Evolutionary conservation across 2,888 invertebrate species (phyloP).

Genomic region (Xylota sylvarum): DNA sequence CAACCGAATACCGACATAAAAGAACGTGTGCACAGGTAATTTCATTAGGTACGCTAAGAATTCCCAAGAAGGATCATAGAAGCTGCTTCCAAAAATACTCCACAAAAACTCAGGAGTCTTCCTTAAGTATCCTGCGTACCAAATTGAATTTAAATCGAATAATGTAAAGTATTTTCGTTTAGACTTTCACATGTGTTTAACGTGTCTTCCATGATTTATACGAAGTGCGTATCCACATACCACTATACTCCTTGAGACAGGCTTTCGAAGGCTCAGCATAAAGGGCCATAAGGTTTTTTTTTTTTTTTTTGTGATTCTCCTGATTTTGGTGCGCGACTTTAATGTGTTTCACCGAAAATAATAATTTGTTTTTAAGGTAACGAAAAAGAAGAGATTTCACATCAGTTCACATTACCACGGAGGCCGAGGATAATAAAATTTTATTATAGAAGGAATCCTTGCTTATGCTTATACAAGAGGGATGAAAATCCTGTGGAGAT

Average conservation of each 20-base stretch:
- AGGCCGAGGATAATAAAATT: constrained; percentile 41
- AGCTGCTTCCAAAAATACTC: constrained; percentile 1
- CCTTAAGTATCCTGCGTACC: constrained; percentile 22
- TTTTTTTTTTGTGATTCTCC: neutral
- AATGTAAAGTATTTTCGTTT: constrained; percentile 40
- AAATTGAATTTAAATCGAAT: constrained; percentile 65
- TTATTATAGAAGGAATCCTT: constrained; percentile 23
- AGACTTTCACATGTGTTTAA: constrained; percentile 20
- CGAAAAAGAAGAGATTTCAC: constrained; percentile 36
- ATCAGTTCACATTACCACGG: constrained; percentile 43
- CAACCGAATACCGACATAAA: neutral
- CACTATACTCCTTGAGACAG: neutral
- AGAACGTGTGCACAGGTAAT: constrained; percentile 23
- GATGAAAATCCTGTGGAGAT: neutral
- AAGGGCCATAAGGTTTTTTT: neutral
- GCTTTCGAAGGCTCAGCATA: neutral
- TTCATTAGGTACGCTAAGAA: constrained; percentile 32
- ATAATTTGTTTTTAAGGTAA: constrained; percentile 46
- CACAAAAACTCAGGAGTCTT: neutral
- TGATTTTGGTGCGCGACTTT: constrained; percentile 3
- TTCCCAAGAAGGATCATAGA: constrained; percentile 8
- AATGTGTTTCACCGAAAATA: constrained; percentile 32
- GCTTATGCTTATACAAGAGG: constrained; percentile 18
- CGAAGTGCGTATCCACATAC: neutral
- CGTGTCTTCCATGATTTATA: neutral